phyloP scores from a whole-genome alignment of 2,797 vertebrate genomes.

The Xiphorhynchus erythropygius region DNA sequence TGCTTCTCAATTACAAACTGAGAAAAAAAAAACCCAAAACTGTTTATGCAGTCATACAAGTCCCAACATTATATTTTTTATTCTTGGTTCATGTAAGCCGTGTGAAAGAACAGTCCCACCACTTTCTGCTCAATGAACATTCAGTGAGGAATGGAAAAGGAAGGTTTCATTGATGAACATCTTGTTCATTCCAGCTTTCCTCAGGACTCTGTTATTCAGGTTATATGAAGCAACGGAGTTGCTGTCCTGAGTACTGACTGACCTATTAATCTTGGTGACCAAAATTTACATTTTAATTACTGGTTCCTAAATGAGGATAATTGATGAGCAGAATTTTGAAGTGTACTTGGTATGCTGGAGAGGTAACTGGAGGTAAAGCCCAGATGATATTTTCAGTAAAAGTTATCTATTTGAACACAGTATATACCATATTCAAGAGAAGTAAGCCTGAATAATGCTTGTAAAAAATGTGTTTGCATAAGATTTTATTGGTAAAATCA shows the following conservation, averaged over 20 bases:
- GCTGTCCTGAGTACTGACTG: neutral
- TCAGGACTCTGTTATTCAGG: neutral
- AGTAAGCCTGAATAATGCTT: neutral
- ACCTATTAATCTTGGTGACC: neutral
- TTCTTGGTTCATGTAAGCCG: neutral
- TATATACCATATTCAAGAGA: neutral
- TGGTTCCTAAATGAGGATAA: neutral
- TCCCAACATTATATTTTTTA: neutral
- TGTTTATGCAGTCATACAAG: neutral
- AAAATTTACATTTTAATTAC: neutral
- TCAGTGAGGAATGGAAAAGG: neutral
- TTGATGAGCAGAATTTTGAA: neutral
- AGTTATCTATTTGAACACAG: neutral
- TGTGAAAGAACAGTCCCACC: neutral
- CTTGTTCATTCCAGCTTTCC: neutral
- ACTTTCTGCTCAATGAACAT: neutral
- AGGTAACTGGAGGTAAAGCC: neutral
- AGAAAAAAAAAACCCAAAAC: fast-evolving
- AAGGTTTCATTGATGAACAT: neutral
- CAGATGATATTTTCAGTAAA: neutral
- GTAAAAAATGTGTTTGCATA: neutral
- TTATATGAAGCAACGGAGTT: neutral
- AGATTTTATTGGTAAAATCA: neutral
- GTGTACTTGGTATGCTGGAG: neutral
- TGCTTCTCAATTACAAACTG: neutral